Evolutionary conservation across 2,888 invertebrate species (phyloP), one percentile per base, ranked within the genome.

Genomic region (Eudasyphora cyanicolor): DNA sequence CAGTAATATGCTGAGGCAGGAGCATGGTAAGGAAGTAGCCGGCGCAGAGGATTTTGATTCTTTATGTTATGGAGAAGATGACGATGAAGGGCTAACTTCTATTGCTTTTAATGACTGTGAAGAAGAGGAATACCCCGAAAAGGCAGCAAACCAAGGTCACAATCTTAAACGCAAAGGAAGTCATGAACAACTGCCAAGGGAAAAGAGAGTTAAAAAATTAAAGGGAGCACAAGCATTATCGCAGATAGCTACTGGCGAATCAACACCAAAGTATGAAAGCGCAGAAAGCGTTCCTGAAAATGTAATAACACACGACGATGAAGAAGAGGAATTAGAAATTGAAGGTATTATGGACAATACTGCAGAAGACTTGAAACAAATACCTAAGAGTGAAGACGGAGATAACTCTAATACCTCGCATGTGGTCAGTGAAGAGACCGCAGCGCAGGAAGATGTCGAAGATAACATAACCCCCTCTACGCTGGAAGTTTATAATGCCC

Each of bases 1-100:
- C 0, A 86, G 79, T 38, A 32, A 21, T 21, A 38, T 76, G n/a
- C 57, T 85, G 45, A 85, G 85, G 57, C 77, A 83, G 0, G 77
- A 80, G 10, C 7, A 35, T 29, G n/a, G 32, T 7, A 57, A 5
- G 45, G 29, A 76, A 5, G n/a, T n/a, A 74, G 21, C 10, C 32
- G 29, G 21, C 19, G 21, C 29, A 3, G 60, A 14, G 7, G 60
- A 60, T 60, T 4, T 4, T 32, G 45, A 45, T 45, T n/a, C 45
- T n/a, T n/a, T 45, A 45, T 45, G n/a, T 45, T 60, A n/a, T 8
- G 29, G 14, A 0, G 29, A 24, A 60, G 60, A 24, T 27, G 57
- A 29, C 32, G 60, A 10, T 10, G 60, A 32, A 5, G 19, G 32
- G 4, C 12, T 14, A 10, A 1, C 45, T 4, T n/a, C 3, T n/a